phyloP scores from a whole-genome alignment of 2,888 invertebrate species.

The Idaea biselata region DNA sequence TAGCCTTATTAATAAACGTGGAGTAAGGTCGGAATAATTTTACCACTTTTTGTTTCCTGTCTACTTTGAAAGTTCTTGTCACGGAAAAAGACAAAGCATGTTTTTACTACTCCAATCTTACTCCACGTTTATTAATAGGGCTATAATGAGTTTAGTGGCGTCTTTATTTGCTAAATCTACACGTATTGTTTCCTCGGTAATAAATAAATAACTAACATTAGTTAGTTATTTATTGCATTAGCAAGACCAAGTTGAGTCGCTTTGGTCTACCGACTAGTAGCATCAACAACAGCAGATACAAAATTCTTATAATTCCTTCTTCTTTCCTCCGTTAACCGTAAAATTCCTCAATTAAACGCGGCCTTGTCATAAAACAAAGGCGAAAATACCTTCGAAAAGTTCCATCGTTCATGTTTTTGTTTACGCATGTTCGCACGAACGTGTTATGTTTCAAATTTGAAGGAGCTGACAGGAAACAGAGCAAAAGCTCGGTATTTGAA shows the following conservation, averaged over 20 bases:
- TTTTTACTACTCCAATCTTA: too few relatives aligned
- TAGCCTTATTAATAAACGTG: too few relatives aligned
- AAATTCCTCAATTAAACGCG: background rate
- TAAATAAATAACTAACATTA: too few relatives aligned
- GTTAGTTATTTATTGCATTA: too few relatives aligned
- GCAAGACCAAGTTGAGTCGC: background rate
- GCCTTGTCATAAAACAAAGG: background rate
- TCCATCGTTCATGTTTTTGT: slow-evolving; percentile 4
- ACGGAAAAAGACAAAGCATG: too few relatives aligned
- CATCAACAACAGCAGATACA: background rate
- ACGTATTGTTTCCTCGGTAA: too few relatives aligned
- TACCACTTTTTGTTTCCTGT: too few relatives aligned
- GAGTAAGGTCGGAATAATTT: too few relatives aligned
- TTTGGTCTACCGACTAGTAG: background rate
- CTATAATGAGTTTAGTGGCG: too few relatives aligned
- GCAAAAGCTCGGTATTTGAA: slow-evolving; percentile 2
- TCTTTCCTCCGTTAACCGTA: background rate
- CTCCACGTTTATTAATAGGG: too few relatives aligned
- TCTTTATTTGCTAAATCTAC: too few relatives aligned
- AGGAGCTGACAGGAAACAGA: slow-evolving; percentile 20
- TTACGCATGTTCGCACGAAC: slow-evolving; percentile 14
- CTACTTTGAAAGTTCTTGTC: too few relatives aligned
- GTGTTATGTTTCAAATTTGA: slow-evolving; percentile 16
- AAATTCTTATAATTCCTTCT: background rate
- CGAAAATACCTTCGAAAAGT: slow-evolving; percentile 4